Evolutionary conservation across 2,888 invertebrate species (phyloP).

Genomic region (Volucella inanis): DNA sequence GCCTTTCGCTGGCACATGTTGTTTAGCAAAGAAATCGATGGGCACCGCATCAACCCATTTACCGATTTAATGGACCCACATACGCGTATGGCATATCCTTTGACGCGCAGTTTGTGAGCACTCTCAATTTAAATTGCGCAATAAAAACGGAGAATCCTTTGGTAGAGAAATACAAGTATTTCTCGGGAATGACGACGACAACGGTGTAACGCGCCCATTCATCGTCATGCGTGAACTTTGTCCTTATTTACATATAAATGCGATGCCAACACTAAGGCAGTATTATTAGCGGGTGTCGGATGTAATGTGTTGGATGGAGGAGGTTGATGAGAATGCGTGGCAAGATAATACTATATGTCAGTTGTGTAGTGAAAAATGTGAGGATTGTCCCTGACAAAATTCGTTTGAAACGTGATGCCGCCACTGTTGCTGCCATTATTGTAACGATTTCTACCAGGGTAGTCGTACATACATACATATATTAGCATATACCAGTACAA

Average conservation of each 20-base stretch:
- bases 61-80: constrained; percentile 58
- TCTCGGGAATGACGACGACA: constrained; percentile 16
- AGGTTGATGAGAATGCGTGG: constrained; percentile 32
- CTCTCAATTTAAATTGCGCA: constrained; percentile 70
- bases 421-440: constrained; percentile 18
- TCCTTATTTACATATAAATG: constrained; percentile 73
- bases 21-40: constrained; percentile 55
- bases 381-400: constrained; percentile 59
- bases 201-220: constrained; percentile 53
- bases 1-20: constrained; percentile 56
- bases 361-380: constrained; percentile 63
- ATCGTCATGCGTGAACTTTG: constrained; percentile 57
- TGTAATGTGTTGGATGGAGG: not conserved
- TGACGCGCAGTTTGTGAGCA: constrained; percentile 46
- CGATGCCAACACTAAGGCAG: not conserved
- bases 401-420: constrained; percentile 65
- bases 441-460: constrained; percentile 8
- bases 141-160: constrained; percentile 69
- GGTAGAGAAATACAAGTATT: constrained; percentile 57
- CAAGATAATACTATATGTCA: constrained; percentile 72
- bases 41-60: constrained; percentile 36
- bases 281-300: too few relatives aligned
- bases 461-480: not conserved
- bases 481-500: constrained; percentile 11
- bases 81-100: constrained; percentile 26